These are phyloP conservation scores for Holcopasites calliopsidis DNA, from an alignment of 1,140 invertebrate species.

Conservation along the genomic window DNA sequence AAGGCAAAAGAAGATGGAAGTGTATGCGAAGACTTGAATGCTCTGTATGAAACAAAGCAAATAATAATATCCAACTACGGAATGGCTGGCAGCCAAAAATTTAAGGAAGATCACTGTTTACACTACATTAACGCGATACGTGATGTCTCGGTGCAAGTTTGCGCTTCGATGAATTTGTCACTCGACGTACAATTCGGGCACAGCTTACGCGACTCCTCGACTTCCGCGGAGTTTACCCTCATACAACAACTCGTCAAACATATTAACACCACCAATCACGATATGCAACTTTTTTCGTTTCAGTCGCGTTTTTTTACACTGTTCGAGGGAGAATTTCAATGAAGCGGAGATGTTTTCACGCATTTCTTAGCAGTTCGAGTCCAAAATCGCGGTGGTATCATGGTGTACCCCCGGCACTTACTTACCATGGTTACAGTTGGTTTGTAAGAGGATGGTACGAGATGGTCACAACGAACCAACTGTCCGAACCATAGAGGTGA, in stretches of 20 bases:
- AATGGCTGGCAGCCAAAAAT: constrained; percentile 15
- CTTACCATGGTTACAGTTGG: constrained; percentile 74
- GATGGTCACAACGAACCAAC: constrained; percentile 79
- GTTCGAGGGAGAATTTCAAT: background rate
- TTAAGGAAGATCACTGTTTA: constrained; percentile 42
- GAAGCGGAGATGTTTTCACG: background rate
- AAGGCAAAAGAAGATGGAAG: too few species aligned
- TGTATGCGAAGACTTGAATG: background rate
- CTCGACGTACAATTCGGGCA: constrained; percentile 18
- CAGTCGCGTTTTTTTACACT: constrained; percentile 3
- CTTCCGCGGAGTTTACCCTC: background rate
- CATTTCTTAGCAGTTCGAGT: background rate
- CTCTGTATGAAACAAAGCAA: background rate
- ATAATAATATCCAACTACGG: background rate
- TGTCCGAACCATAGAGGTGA: constrained; percentile 76
- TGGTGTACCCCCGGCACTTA: constrained; percentile 32
- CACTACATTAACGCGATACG: constrained; percentile 42
- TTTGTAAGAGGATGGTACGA: constrained; percentile 72
- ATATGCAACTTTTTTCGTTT: background rate
- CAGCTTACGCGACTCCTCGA: constrained; percentile 32
- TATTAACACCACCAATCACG: constrained; percentile 27
- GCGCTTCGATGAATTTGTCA: constrained; percentile 33
- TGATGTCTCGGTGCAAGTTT: background rate
- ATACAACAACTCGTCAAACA: background rate
- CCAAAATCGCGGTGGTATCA: constrained; percentile 11